A percentile compares a stretch with the other conserved stretches of the same genome.
Evolutionary conservation across 2,797 vertebrate genomes (phyloP).

Genomic region (Sebastes cheni): DNA sequence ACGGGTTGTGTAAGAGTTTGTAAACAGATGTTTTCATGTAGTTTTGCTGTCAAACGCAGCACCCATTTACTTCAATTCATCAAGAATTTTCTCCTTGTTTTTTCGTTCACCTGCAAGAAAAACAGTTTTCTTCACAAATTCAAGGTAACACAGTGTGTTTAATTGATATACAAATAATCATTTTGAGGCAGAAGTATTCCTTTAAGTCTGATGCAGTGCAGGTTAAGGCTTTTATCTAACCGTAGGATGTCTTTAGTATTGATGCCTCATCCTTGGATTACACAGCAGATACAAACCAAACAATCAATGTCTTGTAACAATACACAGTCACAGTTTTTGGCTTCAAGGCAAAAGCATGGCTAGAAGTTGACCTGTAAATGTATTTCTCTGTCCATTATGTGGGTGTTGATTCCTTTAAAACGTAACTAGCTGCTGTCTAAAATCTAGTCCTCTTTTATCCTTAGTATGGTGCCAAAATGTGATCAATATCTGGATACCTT

Average conservation of each 20-base stretch:
- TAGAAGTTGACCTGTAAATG: background rate
- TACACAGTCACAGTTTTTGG: background rate
- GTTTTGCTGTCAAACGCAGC: background rate
- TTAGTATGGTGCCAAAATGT: background rate
- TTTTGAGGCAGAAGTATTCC: background rate
- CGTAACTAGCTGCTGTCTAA: no score
- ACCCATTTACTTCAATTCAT: no score
- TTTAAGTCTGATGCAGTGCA: constrained; percentile 33
- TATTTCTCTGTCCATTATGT: background rate
- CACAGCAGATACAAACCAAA: constrained; percentile 3
- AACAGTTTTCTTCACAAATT: no score
- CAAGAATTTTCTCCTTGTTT: no score
- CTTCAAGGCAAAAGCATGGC: background rate
- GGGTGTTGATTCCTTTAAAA: background rate
- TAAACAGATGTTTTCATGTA: background rate
- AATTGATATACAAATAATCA: no score
- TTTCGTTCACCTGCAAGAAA: no score
- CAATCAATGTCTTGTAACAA: background rate
- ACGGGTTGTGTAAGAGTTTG: no score
- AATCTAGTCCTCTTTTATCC: background rate
- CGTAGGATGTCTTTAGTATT: constrained; percentile 28
- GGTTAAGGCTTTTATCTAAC: constrained; percentile 24
- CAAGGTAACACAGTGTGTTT: no score
- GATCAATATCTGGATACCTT: background rate
- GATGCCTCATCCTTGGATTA: constrained; percentile 34